Percentiles rank a stretch among this genome's conserved stretches.
phyloP scores from a whole-genome alignment of 2,797 vertebrate genomes.

The Hydrolagus colliei region DNA sequence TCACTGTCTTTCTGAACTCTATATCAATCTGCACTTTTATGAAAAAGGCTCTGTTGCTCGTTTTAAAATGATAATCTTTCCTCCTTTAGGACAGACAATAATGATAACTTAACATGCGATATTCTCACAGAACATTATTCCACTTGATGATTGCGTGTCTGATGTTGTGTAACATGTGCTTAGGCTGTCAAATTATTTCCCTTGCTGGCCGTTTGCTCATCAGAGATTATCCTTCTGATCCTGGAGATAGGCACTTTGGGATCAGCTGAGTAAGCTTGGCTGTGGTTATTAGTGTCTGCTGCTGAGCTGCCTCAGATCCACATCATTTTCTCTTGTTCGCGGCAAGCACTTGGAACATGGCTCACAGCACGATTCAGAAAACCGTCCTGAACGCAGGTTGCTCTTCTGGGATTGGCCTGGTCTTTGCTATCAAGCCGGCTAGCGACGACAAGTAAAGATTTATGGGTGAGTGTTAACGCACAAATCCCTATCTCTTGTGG shows the following conservation, averaged over 20 bases:
- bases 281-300: conserved; percentile 48
- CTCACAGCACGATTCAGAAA: conserved; percentile 62
- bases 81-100: no score
- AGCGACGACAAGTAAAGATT: conserved; percentile 78
- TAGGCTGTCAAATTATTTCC: conserved; percentile 39
- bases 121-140: not conserved
- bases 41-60: no score
- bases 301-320: conserved; percentile 31
- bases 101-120: no score
- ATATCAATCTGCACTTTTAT: no score
- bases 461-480: conserved; percentile 61
- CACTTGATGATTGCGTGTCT: no score
- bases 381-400: conserved; percentile 77
- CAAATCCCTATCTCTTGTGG: no score
- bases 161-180: conserved; percentile 5
- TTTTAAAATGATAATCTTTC: no score
- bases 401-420: conserved; percentile 75
- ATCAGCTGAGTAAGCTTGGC: conserved; percentile 60
- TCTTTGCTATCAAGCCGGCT: conserved; percentile 66
- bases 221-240: conserved; percentile 55
- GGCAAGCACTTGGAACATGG: conserved; percentile 28
- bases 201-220: not conserved
- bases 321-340: conserved; percentile 31
- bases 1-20: no score
- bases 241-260: conserved; percentile 47